Evolutionary conservation across 2,113 vertebrate genomes (phyloP).

Genomic region (Blennius ocellaris): DNA sequence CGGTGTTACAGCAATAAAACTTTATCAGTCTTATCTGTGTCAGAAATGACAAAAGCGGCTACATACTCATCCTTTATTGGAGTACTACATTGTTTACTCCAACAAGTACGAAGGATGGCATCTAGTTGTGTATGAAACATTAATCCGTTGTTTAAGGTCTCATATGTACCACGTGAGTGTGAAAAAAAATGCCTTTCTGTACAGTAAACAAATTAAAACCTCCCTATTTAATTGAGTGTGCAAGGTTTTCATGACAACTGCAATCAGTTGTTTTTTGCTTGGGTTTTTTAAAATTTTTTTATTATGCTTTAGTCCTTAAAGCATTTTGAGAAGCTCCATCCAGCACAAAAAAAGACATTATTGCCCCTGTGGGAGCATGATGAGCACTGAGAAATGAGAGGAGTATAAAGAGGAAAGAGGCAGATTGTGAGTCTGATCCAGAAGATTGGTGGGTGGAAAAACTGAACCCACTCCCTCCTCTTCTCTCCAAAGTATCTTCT

Average conservation of each 20-base stretch:
- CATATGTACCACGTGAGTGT: neutral
- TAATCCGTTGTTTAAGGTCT: neutral
- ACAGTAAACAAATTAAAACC: neutral
- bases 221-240: conserved; percentile 13
- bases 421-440: conserved; percentile 39
- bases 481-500: conserved; percentile 22
- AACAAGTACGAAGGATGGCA: conserved; percentile 6
- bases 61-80: neutral
- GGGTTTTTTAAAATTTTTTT: conserved; percentile 21
- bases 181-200: neutral
- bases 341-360: conserved; percentile 44
- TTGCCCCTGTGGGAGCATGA: conserved; percentile 34
- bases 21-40: no score
- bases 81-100: conserved; percentile 1
- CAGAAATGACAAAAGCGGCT: no score
- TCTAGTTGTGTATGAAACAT: neutral
- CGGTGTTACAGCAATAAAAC: no score
- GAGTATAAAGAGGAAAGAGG: conserved; percentile 38
- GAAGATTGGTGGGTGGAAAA: conserved; percentile 52
- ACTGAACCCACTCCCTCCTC: conserved; percentile 34
- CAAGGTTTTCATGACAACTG: conserved; percentile 21
- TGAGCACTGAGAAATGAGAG: conserved; percentile 46
- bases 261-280: no score
- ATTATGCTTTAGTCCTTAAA: conserved; percentile 41
- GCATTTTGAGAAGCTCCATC: conserved; percentile 41